Conservation (phyloP, 2,797 vertebrate genomes). For the Spinibarbus caldwelli region DNA sequence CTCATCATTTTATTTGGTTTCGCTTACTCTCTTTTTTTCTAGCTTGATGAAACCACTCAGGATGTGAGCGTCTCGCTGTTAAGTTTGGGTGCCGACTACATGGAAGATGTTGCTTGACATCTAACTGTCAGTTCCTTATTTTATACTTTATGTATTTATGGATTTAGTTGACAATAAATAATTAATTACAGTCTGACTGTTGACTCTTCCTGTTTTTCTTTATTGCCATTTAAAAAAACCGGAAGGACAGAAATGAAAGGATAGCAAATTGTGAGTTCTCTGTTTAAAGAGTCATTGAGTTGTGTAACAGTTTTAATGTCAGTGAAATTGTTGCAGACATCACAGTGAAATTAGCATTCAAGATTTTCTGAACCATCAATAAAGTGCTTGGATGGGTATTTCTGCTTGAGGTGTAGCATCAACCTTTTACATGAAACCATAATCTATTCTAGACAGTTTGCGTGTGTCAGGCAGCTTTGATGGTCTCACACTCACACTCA, state of each 20-base stretch:
- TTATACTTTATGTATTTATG: slow-evolving; percentile 59
- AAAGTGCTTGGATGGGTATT: not conserved
- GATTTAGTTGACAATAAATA: slow-evolving; percentile 43
- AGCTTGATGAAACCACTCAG: slow-evolving; percentile 89
- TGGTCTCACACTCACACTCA: not conserved
- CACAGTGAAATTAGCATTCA: not conserved
- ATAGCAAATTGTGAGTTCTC: not conserved
- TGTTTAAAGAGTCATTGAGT: not conserved
- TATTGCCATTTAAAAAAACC: not conserved
- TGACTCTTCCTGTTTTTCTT: slow-evolving; percentile 34
- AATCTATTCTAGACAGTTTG: not conserved
- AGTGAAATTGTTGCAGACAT: not conserved
- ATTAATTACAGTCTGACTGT: slow-evolving; percentile 15
- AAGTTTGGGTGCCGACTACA: slow-evolving; percentile 87
- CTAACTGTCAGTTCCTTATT: not conserved
- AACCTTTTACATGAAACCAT: not conserved
- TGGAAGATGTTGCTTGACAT: slow-evolving; percentile 87
- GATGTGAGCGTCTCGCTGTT: slow-evolving; percentile 89
- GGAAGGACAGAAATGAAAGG: not conserved
- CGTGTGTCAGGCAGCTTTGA: not conserved
- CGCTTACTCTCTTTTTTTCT: slow-evolving; percentile 19
- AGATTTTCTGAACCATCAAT: not conserved
- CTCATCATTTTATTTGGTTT: not conserved
- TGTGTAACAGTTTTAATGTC: not conserved
- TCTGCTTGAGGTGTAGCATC: not conserved